Evolutionary conservation across 2,888 invertebrate genomes (phyloP), one percentile per base, ranked within the genome.

Genomic region (Eristalinus sepulchralis): DNA sequence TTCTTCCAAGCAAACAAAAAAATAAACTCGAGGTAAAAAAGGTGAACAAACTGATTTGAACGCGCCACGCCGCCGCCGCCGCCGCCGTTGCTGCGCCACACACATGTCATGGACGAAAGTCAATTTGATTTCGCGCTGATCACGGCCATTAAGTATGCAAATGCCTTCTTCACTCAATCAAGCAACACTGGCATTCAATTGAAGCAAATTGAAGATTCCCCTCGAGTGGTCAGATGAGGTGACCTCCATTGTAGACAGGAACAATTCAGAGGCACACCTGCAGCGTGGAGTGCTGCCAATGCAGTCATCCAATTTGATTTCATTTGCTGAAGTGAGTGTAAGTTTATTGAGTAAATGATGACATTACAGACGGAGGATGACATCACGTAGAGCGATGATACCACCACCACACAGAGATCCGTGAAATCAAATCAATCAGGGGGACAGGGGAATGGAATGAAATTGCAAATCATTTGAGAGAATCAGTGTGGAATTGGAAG

Each of bases 321-420:
- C 24, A 62, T 59, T 75, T 34, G 68, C 10, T 62, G n/a, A 31
- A 33, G 27, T 67, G 27, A 53, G 57, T 71, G 36, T 33, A 67
- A 64, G 60, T 36, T 68, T 66, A 63, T 63, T 47, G 47, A 60
- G 36, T 34, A 70, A 84, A 76, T 72, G 66, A 81, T 81, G 72
- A 73, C 71, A 76, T 84, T 84, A 72, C 67, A 71, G 47, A 85
- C 17, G 47, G n/a, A 6, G 47, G 17, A 47, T 85, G 85, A 85
- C 73, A 77, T 85, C 77, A 81, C 64, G n/a, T 36, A 22, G 59
- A 80, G n/a, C n/a, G 57, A 80, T 81, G 81, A 81, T 67, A 64
- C 62, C 62, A 77, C 66, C 64, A 68, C 22, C 36, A 36, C 27
- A 34, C 36, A 33, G 11, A 24, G 34, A 62, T 63, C 57, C 66